A percentile compares a stretch with the other conserved stretches of the same genome.
These are phyloP conservation scores for Boulengerochromis microlepis DNA, from an alignment of 2,113 vertebrate genomes.

Conservation along the genomic window DNA sequence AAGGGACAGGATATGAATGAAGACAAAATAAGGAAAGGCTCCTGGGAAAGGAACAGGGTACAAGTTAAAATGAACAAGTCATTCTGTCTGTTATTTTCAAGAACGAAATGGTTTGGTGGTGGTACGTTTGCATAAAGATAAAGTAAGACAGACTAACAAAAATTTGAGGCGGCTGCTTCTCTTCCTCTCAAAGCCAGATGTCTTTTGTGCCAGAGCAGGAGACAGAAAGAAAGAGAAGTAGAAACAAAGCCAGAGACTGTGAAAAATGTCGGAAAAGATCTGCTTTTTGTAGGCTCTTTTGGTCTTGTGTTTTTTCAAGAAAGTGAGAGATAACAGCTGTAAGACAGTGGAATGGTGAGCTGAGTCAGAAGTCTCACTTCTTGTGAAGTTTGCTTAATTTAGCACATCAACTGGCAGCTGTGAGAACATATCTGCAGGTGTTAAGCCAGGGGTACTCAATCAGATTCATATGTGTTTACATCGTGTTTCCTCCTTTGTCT, in stretches of 20 bases:
- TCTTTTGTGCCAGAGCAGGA: neutral
- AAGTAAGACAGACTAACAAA: slow-evolving; percentile 10
- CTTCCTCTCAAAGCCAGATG: slow-evolving; percentile 37
- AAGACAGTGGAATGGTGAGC: neutral
- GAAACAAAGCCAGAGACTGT: neutral
- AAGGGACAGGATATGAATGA: neutral
- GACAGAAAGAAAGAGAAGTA: neutral
- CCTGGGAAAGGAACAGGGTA: neutral
- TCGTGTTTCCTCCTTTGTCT: neutral
- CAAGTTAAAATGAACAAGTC: neutral
- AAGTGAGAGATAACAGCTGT: neutral
- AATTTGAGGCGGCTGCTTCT: slow-evolving; percentile 10
- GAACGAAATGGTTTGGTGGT: neutral
- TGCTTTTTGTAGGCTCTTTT: neutral
- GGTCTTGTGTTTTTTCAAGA: neutral
- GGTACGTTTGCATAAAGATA: neutral
- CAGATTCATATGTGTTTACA: neutral
- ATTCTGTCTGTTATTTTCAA: neutral
- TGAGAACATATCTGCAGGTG: neutral
- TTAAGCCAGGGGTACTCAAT: neutral
- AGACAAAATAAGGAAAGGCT: neutral
- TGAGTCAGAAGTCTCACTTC: neutral
- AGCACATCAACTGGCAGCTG: neutral
- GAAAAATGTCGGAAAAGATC: neutral
- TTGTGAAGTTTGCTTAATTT: neutral